These are phyloP conservation scores for Rhincodon typus DNA, from an alignment of 2,797 vertebrate genomes.

Conservation along the genomic window DNA sequence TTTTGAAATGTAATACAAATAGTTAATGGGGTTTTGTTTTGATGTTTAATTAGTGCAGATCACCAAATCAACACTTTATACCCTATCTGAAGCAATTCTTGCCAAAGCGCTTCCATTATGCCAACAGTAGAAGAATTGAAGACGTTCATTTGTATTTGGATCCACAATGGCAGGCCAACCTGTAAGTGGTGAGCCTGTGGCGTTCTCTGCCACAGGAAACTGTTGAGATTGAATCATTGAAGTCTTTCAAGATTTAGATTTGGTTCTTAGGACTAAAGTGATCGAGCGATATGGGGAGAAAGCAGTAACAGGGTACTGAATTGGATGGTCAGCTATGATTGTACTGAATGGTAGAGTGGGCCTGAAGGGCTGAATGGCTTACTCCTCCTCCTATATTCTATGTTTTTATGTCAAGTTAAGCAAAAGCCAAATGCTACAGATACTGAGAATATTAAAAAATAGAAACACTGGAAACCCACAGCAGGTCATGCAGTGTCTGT, in stretches of 20 bases:
- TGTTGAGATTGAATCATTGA: no score
- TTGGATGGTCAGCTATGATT: no score
- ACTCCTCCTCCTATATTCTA: no score
- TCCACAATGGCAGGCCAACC: slow-evolving; percentile 61
- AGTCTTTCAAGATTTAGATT: no score
- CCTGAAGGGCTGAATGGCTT: no score
- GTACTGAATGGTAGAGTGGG: no score
- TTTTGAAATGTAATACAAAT: not conserved
- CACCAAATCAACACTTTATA: slow-evolving; percentile 54
- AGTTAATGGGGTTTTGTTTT: not conserved
- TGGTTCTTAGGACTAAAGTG: no score
- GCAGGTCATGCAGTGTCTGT: not conserved
- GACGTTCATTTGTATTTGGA: slow-evolving; percentile 58
- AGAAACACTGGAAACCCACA: not conserved
- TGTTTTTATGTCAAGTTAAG: not conserved
- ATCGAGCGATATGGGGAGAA: no score
- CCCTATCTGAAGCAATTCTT: slow-evolving; percentile 62
- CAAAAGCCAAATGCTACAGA: not conserved
- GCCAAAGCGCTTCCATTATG: slow-evolving; percentile 65
- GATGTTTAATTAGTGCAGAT: slow-evolving; percentile 53
- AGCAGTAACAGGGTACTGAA: no score
- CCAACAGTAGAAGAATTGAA: slow-evolving; percentile 64
- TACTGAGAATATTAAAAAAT: not conserved
- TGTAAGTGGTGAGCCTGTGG: slow-evolving; percentile 46
- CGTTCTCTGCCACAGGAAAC: no score